Percentiles rank a stretch among this genome's conserved stretches.
phyloP scores from a whole-genome alignment of 2,888 invertebrate genomes.

The Coleophora deauratella region DNA sequence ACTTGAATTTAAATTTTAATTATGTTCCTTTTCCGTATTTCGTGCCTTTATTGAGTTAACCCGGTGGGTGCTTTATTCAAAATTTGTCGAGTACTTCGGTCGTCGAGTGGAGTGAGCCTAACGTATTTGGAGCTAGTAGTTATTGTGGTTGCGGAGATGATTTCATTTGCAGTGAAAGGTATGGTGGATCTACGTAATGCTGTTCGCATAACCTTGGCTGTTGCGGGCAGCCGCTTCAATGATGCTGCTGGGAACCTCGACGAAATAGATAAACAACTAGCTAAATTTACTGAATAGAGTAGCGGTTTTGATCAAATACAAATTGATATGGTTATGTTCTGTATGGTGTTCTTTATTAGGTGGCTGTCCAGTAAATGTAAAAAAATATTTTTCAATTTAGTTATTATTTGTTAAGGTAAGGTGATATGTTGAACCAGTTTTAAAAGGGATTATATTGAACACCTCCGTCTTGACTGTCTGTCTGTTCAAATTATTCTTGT shows the following conservation, averaged over 20 bases:
- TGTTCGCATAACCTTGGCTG: slow-evolving; percentile 22
- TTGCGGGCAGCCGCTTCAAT: slow-evolving; percentile 14
- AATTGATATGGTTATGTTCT: no score
- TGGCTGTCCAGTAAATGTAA: no score
- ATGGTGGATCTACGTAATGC: slow-evolving; percentile 2
- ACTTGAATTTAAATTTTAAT: slow-evolving; percentile 18
- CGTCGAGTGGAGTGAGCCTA: not conserved
- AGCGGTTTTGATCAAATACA: no score
- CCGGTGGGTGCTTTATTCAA: not conserved
- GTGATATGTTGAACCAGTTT: no score
- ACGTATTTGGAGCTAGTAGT: slow-evolving; percentile 1
- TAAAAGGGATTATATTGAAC: no score
- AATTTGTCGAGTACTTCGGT: not conserved
- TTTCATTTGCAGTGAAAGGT: slow-evolving; percentile 31
- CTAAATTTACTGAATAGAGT: no score
- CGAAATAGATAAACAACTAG: slow-evolving; percentile 1
- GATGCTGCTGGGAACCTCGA: not conserved
- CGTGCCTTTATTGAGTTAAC: slow-evolving; percentile 4
- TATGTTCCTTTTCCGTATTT: slow-evolving; percentile 24
- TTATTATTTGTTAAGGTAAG: no score
- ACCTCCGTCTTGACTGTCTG: no score
- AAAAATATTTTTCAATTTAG: no score
- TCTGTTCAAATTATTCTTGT: no score
- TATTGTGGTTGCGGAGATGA: slow-evolving; percentile 25
- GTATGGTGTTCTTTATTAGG: no score